phyloP scores from a whole-genome alignment of 2,888 invertebrate genomes.

The Ennomos fuscantarius region DNA sequence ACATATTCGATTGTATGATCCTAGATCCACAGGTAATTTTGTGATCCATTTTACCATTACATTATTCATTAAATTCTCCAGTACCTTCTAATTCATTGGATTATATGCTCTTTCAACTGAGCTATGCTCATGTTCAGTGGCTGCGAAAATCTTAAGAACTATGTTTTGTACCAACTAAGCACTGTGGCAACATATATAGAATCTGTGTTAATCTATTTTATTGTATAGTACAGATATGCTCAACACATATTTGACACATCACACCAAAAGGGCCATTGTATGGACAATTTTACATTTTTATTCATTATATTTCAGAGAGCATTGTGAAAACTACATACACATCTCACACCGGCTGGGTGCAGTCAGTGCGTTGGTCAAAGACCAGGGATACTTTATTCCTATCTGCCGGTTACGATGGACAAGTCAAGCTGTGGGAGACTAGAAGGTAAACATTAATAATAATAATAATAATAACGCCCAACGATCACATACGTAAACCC shows the following conservation, averaged over 20 bases:
- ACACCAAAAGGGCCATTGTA: no score
- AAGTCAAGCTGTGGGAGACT: constrained; percentile 98
- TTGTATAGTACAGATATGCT: no score
- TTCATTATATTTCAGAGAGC: constrained; percentile 87
- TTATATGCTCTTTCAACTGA: not conserved
- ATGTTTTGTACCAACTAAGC: no score
- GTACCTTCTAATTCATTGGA: no score
- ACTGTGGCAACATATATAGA: no score
- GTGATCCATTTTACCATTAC: not conserved
- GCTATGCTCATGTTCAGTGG: no score
- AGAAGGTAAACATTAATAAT: constrained; percentile 88
- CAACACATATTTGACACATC: no score
- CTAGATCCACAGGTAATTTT: constrained; percentile 90
- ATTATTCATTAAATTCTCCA: no score
- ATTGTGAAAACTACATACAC: constrained; percentile 95
- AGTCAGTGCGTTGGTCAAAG: constrained; percentile 95
- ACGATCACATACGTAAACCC: no score
- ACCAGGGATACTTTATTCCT: constrained; percentile 93
- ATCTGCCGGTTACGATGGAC: constrained; percentile 96
- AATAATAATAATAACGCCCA: no score
- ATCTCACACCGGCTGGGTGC: constrained; percentile 95
- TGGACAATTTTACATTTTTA: not conserved
- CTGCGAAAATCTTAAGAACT: no score
- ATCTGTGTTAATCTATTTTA: no score
- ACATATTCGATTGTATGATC: constrained; percentile 96